phyloP scores from a whole-genome alignment of 1,140 invertebrate genomes.

The Apocrypta bakeri region DNA sequence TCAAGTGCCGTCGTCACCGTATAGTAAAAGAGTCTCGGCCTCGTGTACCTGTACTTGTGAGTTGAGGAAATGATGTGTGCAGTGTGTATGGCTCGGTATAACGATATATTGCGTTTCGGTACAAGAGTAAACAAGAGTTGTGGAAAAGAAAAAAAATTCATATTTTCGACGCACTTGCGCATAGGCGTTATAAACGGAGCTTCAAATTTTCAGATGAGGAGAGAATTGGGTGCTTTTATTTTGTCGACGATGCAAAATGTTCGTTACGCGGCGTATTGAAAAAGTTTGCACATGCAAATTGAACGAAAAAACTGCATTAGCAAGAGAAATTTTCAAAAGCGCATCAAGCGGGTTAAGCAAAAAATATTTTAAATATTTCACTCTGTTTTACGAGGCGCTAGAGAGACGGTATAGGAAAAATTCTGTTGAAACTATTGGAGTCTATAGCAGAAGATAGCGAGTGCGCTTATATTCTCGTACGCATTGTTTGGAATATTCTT shows the following conservation, averaged over 20 bases:
- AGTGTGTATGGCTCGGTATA: not conserved
- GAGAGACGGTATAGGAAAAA: not conserved
- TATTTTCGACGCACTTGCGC: too few relatives aligned
- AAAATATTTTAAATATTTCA: not conserved
- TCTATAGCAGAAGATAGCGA: not conserved
- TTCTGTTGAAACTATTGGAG: not conserved
- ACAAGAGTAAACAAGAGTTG: too few relatives aligned
- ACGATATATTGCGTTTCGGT: not conserved
- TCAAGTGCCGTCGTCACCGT: conserved; percentile 1
- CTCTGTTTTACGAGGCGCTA: not conserved
- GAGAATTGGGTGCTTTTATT: not conserved
- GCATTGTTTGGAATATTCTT: too few relatives aligned
- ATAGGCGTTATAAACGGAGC: too few relatives aligned
- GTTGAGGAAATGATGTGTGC: too few relatives aligned
- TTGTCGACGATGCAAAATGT: not conserved
- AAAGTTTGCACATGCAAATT: not conserved
- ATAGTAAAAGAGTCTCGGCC: not conserved
- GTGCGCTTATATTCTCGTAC: not conserved
- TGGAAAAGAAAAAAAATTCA: too few relatives aligned
- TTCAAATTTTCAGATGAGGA: not conserved
- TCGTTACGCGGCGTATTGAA: not conserved
- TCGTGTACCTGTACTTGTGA: not conserved
- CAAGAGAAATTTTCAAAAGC: too few relatives aligned
- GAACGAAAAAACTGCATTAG: not conserved
- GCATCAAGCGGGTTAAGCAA: not conserved